Evolutionary conservation across 2,888 invertebrate species (phyloP), one percentile per base, ranked within the genome.

Genomic region (Dichetophora obliterata): DNA sequence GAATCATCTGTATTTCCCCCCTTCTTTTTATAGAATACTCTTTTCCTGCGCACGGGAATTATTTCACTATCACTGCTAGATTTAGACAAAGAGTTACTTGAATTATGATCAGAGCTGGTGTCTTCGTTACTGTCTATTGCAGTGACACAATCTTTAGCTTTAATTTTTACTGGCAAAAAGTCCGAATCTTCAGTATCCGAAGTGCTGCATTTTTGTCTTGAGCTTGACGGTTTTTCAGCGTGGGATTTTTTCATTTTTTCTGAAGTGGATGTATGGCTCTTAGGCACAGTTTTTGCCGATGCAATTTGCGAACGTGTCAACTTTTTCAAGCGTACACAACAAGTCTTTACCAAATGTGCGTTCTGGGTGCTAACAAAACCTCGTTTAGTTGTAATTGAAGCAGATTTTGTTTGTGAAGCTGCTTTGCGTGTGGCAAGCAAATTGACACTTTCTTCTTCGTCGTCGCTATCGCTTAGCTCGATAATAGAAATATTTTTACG

Each of bases 1-100:
- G 85, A 86, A 24, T 85, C 84, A 14, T 83, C 84, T 65, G 83
- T 83, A 16, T 79, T 80, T 0, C 83, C 81, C 3, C 81, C 80
- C 24, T 82, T 82, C n/a, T 74, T 73, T 54, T 84, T 84, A n/a
- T 71, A 68, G 70, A 85, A 84, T 3, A 75, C 80, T 9, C 88
- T 85, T 27, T 85, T 85, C 69, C 87, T 88, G 0, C 86, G 85
- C 57, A 83, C 83, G 0, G 86, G 86, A 76, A 88, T 85, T 48
- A 88, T 82, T 79, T 88, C 88, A 65, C 87, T 88, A 75, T 81
- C 88, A 54, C 86, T 88, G 63, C 73, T 65, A 6, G 52, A 52
- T 34, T 73, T 65, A 6, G 65, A 43, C 9, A 80, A 75, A 2
- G 81, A 77, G 27, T 50, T 43, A 19, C 65, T 63, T 8, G 80